Evolutionary conservation across 2,888 invertebrate genomes (phyloP), one percentile per base, ranked within the genome.

Genomic region (Elgonia sp.): DNA sequence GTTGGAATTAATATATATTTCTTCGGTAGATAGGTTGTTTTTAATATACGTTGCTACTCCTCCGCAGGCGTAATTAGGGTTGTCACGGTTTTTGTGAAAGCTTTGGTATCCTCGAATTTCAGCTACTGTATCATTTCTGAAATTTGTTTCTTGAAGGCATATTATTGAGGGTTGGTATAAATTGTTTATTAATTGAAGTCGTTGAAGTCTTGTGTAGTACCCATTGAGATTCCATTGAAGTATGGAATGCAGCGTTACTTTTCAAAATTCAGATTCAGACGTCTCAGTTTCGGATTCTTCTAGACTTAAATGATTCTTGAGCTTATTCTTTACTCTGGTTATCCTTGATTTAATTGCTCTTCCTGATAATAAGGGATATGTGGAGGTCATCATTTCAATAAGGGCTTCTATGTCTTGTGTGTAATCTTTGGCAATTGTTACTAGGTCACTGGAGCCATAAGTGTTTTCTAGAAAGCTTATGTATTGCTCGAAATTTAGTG

Each of bases 161-260:
- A 90, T 69, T n/a, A 83, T 80, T 20, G 50, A 20, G 12, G 88
- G 89, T 18, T 75, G 39, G 14, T 55, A 39, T 65, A 81, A 46
- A 0, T 57, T 62, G 6, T 81, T 76, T 37, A 90, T 63, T 69
- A 83, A 18, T 80, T 90, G 50, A 8, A 91, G 39, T 20, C 77
- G 69, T 80, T 84, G 87, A 40, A 72, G 65, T 67, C 84, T 80
- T 14, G 75, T 5, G 29, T 69, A 69, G 39, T 89, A 86, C 16
- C 90, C 90, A 60, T 89, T 90, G 9, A 89, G 80, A 29, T 90
- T 91, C 90, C 90, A 90, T 60, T 91, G 89, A 7, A 62, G 46
- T 16, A 62, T 20, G 12, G n/a, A 40, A 1, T 16, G 9, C 60
- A 60, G 18, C 60, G 1, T 42, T 50, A 14, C 53, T 40, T 18